phyloP scores from a whole-genome alignment of 1,140 invertebrate genomes.

The Drepana arcuata region DNA sequence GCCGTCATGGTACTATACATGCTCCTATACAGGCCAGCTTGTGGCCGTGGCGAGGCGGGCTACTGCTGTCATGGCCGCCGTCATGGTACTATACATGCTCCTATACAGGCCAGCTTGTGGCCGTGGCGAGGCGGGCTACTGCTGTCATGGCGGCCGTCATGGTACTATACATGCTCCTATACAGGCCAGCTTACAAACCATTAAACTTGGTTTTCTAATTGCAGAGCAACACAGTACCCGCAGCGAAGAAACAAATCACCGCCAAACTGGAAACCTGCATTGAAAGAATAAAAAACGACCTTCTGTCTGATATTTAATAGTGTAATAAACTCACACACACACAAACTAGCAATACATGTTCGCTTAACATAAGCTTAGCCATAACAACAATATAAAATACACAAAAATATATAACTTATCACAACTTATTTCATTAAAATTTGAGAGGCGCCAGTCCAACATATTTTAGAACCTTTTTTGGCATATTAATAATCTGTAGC shows the following conservation, averaged over 20 bases:
- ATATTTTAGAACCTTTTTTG: not conserved
- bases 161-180: too few relatives aligned
- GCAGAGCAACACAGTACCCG: conserved; percentile 45
- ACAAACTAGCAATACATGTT: too few relatives aligned
- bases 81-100: too few relatives aligned
- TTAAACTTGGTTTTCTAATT: too few relatives aligned
- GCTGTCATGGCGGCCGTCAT: too few relatives aligned
- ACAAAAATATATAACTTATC: conserved; percentile 18
- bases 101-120: too few relatives aligned
- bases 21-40: not conserved
- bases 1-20: not conserved
- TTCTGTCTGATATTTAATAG: conserved; percentile 53
- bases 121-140: too few relatives aligned
- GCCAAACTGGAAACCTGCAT: conserved; percentile 30
- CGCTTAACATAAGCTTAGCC: too few relatives aligned
- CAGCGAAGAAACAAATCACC: conserved; percentile 33
- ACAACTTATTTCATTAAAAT: conserved; percentile 7
- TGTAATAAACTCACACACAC: conserved; percentile 25
- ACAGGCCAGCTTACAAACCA: too few relatives aligned
- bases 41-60: conserved; percentile 20
- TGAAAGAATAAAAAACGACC: conserved; percentile 40
- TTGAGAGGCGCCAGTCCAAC: not conserved
- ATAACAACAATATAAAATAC: conserved; percentile 26
- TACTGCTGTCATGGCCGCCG: too few relatives aligned
- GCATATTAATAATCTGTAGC: too few relatives aligned